phyloP scores from a whole-genome alignment of 2,888 invertebrate species.

The Glaucopsyche alexis region DNA sequence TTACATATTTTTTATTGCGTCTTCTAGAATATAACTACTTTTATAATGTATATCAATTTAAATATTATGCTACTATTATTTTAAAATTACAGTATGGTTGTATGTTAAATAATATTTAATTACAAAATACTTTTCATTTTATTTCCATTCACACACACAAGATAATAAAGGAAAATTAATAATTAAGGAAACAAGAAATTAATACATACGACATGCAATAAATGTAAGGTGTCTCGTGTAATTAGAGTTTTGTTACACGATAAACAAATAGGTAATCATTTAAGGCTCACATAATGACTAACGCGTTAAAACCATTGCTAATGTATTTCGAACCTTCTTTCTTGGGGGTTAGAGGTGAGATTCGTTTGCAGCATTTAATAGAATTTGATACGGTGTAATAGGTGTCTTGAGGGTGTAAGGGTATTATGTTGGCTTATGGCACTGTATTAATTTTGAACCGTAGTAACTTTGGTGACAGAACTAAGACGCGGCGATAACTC shows the following conservation, averaged over 20 bases:
- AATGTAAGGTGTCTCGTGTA: constrained; percentile 62
- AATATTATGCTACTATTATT: too few species aligned
- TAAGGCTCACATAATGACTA: constrained; percentile 43
- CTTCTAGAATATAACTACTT: too few species aligned
- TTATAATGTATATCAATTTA: too few species aligned
- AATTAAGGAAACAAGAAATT: constrained; percentile 3
- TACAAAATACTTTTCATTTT: not conserved
- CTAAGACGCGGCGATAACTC: constrained; percentile 79
- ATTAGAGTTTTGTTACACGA: constrained; percentile 75
- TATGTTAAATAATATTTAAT: too few species aligned
- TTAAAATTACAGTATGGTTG: too few species aligned
- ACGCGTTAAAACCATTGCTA: constrained; percentile 41
- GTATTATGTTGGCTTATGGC: constrained; percentile 78
- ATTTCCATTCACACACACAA: not conserved
- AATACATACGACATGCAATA: constrained; percentile 16
- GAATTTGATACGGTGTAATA: constrained; percentile 74
- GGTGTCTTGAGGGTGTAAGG: constrained; percentile 61
- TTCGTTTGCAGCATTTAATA: constrained; percentile 45
- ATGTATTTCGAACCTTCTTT: constrained; percentile 43
- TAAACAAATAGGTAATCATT: constrained; percentile 77
- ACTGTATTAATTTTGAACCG: constrained; percentile 80
- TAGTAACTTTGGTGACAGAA: constrained; percentile 80
- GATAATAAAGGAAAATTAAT: constrained; percentile 5
- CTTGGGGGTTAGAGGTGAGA: constrained; percentile 41
- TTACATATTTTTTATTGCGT: too few species aligned